phyloP scores from a whole-genome alignment of 2,113 vertebrate species.

The Mesocricetus auratus region DNA sequence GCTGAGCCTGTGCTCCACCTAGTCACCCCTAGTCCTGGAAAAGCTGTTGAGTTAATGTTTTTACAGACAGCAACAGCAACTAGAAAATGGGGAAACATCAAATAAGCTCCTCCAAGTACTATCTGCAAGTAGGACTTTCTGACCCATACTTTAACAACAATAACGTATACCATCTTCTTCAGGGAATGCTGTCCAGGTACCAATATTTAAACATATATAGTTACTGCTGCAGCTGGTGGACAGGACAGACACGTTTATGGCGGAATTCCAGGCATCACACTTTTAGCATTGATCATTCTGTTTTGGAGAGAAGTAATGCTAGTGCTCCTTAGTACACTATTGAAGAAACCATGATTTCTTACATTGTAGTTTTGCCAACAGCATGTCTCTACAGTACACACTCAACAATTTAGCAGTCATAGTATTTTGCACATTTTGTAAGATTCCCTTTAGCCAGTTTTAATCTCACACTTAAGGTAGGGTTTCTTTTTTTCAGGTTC shows the following conservation, averaged over 20 bases:
- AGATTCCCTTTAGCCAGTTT: constrained; percentile 87
- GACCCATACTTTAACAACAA: neutral
- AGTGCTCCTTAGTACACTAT: constrained; percentile 13
- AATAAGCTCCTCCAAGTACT: neutral
- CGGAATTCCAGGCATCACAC: neutral
- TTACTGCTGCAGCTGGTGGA: neutral
- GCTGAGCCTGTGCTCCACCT: neutral
- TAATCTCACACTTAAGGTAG: constrained; percentile 88
- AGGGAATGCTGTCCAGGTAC: neutral
- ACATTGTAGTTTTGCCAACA: constrained; percentile 80
- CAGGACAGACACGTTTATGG: neutral
- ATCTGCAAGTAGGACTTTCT: constrained; percentile 19
- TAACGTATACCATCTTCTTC: neutral
- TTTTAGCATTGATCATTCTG: constrained; percentile 28
- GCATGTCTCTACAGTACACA: constrained; percentile 78
- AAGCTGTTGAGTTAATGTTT: neutral
- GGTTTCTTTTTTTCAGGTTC: constrained; percentile 90
- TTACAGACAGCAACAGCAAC: neutral
- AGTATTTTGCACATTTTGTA: constrained; percentile 85
- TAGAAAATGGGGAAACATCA: neutral
- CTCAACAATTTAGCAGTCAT: constrained; percentile 78
- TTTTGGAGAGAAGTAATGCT: constrained; percentile 11
- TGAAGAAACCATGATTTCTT: constrained; percentile 73
- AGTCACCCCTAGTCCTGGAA: neutral
- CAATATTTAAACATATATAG: neutral